phyloP scores from a whole-genome alignment of 1,140 invertebrate genomes.

The Drosophila lowei region DNA sequence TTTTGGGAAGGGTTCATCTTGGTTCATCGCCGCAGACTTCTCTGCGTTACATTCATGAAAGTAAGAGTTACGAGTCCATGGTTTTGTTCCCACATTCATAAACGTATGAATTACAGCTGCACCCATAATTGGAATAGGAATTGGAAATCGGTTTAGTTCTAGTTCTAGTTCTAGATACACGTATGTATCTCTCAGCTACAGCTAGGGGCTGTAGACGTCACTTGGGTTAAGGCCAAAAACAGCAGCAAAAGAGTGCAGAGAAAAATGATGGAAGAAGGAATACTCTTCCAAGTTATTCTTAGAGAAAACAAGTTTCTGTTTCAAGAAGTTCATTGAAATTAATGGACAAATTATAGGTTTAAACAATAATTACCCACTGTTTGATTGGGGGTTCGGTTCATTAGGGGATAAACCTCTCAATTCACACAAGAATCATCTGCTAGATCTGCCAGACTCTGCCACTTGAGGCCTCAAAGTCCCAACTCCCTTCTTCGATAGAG shows the following conservation, averaged over 20 bases:
- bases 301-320: conserved; percentile 22
- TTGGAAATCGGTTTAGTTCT: conserved; percentile 44
- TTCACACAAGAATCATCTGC: neutral
- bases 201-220: conserved; percentile 23
- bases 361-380: too few relatives aligned
- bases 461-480: neutral
- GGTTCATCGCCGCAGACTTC: neutral
- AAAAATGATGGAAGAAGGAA: conserved; percentile 6
- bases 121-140: conserved; percentile 58
- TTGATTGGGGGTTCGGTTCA: too few relatives aligned
- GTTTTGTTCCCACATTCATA: conserved; percentile 54
- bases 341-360: conserved; percentile 13
- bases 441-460: too few relatives aligned
- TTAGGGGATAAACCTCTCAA: neutral
- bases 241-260: neutral
- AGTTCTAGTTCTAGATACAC: conserved; percentile 23
- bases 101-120: conserved; percentile 53
- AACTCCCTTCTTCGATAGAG: neutral
- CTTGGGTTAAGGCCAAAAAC: conserved; percentile 62
- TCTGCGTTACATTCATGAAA: conserved; percentile 46
- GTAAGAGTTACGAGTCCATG: conserved; percentile 44
- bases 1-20: conserved; percentile 14
- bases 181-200: conserved; percentile 22
- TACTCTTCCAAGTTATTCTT: conserved; percentile 39
- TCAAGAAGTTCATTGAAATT: conserved; percentile 1